A percentile compares a stretch with the other conserved stretches of the same genome.
Conservation (phyloP, 2,113 vertebrate species). For the Lamprologus tigripictilis region DNA sequence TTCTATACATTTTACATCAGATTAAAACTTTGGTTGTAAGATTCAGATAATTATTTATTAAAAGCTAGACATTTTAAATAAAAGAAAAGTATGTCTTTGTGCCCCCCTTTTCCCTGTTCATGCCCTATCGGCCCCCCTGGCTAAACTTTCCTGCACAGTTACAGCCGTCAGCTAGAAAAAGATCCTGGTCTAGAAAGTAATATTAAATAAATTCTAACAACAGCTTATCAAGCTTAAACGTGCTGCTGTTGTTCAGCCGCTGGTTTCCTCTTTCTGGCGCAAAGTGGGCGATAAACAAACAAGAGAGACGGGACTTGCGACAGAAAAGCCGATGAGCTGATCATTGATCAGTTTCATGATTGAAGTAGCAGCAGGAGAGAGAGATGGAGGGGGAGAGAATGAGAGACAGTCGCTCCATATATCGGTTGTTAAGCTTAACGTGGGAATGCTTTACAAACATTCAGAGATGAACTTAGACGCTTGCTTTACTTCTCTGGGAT, state of each 20-base stretch:
- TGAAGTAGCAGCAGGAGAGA: background rate
- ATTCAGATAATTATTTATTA: background rate
- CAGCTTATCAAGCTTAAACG: background rate
- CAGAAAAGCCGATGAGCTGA: background rate
- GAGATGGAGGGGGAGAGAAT: background rate
- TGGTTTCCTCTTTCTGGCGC: background rate
- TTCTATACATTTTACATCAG: no score
- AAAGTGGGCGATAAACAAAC: background rate
- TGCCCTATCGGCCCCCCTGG: background rate
- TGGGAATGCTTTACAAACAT: background rate
- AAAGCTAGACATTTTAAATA: background rate
- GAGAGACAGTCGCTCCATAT: background rate
- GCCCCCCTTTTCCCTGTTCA: background rate
- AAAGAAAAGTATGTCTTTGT: background rate
- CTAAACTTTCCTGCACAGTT: background rate
- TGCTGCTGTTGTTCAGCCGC: rapidly evolving
- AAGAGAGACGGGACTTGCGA: background rate
- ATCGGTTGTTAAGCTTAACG: background rate
- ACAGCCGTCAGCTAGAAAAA: background rate
- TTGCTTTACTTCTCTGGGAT: background rate
- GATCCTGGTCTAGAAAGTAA: background rate
- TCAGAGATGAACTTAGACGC: rapidly evolving
- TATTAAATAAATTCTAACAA: background rate
- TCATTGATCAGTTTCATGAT: background rate
- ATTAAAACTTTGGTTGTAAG: background rate